A percentile compares a stretch with the other conserved stretches of the same genome.
phyloP scores from a whole-genome alignment of 2,113 vertebrate species.

The Alectura lathami region DNA sequence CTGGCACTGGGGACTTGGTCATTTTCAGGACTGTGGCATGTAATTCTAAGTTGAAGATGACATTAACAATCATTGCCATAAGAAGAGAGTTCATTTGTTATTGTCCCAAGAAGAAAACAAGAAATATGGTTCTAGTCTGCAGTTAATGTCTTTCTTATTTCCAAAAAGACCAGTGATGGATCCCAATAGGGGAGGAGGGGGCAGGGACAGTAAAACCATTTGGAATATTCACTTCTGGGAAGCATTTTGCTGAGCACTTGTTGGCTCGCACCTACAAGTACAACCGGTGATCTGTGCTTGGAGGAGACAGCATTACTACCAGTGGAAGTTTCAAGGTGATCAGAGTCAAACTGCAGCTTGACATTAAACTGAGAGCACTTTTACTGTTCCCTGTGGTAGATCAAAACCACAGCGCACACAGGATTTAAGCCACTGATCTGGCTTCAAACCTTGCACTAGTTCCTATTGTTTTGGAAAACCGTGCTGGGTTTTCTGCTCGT shows the following conservation, averaged over 20 bases:
- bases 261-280: rapidly evolving
- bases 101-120: neutral
- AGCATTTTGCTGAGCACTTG: rapidly evolving
- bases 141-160: neutral
- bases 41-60: neutral
- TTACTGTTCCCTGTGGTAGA: neutral
- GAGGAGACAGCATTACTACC: neutral
- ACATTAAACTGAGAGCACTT: neutral
- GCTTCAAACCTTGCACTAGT: neutral
- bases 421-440: neutral
- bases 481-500: neutral
- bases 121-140: neutral
- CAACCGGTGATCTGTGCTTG: rapidly evolving
- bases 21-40: neutral
- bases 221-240: neutral
- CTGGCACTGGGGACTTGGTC: no score
- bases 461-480: neutral
- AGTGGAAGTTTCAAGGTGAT: neutral
- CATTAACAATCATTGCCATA: neutral
- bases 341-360: neutral
- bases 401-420: neutral
- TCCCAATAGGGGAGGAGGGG: neutral
- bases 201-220: neutral
- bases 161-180: neutral
- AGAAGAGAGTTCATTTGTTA: neutral